These are phyloP conservation scores for Laterallus jamaicensis DNA, from an alignment of 2,113 vertebrate species.

Conservation along the genomic window DNA sequence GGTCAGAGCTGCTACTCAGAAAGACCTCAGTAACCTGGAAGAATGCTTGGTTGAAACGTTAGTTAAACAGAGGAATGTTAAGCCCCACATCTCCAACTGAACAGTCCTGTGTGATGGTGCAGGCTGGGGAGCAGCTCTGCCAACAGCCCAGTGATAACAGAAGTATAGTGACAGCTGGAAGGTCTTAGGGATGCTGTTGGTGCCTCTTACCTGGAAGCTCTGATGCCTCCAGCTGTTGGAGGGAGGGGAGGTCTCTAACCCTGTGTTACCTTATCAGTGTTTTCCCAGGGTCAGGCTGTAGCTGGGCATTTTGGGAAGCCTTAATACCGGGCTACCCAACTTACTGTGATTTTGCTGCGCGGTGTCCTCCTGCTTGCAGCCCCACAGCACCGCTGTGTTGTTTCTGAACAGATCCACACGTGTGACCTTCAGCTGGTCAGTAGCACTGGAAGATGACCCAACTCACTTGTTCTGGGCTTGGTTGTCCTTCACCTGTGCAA, in stretches of 20 bases:
- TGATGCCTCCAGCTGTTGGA: not conserved
- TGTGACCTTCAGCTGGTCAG: not conserved
- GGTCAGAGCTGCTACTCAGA: not conserved
- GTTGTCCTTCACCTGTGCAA: not conserved
- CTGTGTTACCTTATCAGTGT: not conserved
- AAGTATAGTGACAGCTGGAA: not conserved
- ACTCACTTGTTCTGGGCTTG: fast-evolving
- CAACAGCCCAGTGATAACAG: not conserved
- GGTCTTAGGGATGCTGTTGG: not conserved
- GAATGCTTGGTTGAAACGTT: not conserved
- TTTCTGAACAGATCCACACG: fast-evolving
- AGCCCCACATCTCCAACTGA: not conserved
- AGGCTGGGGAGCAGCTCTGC: not conserved
- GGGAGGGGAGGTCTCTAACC: not conserved
- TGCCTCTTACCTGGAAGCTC: not conserved
- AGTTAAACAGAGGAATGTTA: not conserved
- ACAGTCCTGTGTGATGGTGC: not conserved
- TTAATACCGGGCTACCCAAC: not conserved
- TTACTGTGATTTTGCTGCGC: not conserved
- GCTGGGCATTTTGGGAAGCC: not conserved
- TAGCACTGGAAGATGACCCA: not conserved
- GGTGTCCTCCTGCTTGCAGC: not conserved
- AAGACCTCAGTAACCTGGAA: not conserved
- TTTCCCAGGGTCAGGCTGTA: not conserved
- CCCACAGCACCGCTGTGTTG: not conserved